Evolutionary conservation across 2,888 invertebrate species (phyloP), one percentile per base, ranked within the genome.

Genomic region (Fragum sueziense): DNA sequence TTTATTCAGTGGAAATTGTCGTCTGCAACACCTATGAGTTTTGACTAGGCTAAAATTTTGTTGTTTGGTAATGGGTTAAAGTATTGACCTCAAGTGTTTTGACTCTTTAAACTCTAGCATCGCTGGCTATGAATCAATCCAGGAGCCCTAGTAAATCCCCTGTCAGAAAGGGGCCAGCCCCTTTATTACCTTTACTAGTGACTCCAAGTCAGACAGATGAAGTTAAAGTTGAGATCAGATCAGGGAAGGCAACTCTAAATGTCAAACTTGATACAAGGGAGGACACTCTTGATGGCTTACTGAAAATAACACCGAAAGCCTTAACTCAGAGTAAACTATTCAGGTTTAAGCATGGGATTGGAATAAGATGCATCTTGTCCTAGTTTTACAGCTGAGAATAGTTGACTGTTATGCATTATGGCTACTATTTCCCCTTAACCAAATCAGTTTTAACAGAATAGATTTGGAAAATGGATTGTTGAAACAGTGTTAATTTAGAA

Each of bases 271-370:
- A 22, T 47, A 31, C 27, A 71, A 59, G 71, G 61, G 61, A 59
- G 59, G 27, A 22, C 34, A 59, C 61, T 71, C 59, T 61, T 22
- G 7, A 41, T 67, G 37, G 41, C 20, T 6, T 37, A 0, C 41
- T 67, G 7, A 9, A 37, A 1, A 65, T 65, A 22, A 37, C 65
- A 34, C 70, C 74, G 6, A 81, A 77, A 72, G 68, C 67, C 20
- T 27, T 81, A 11, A 70, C 51, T 11, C 61, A 70, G 68, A 77
- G 80, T 81, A 81, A 57, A 34, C 2, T 20, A n/a, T 31, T 41
- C 3, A 47, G 51, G 22, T 29, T 37, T 70, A 25, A 27, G 72
- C 69, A 52, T 68, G 73, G 9, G 11, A 11, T 57, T 22, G 9
- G 25, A 57, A 57, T 3, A 27, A 47, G 47, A 9, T 47, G 47